Evolutionary conservation across 2,113 vertebrate species (phyloP).

Genomic region (Erythrolamprus reginae): DNA sequence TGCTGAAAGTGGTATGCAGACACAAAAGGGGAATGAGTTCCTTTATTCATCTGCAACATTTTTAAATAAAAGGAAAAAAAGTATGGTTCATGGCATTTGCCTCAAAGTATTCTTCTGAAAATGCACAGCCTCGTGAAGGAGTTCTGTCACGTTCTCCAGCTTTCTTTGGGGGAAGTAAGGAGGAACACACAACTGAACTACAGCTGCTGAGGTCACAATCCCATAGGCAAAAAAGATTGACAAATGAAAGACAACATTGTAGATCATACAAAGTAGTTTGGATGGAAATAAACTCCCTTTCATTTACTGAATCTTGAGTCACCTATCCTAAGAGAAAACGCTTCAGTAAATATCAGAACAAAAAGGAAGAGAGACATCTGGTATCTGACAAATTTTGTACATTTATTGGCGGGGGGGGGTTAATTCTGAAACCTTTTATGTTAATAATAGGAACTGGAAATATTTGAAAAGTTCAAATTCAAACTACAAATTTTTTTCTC

Average conservation of each 20-base stretch:
- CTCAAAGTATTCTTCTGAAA: not conserved
- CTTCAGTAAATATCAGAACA: not conserved
- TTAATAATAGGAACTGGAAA: not conserved
- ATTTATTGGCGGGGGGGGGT: not conserved
- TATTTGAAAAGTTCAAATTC: not conserved
- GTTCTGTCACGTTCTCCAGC: not conserved
- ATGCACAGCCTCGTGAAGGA: not conserved
- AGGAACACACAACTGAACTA: not conserved
- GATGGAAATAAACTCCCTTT: not conserved
- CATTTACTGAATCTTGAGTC: not conserved
- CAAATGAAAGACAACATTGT: not conserved
- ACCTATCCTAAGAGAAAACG: not conserved
- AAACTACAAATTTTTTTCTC: not conserved
- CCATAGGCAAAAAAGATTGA: not conserved
- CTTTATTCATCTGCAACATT: not conserved
- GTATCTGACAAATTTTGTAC: not conserved
- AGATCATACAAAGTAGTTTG: constrained; percentile 13
- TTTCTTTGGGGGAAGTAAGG: not conserved
- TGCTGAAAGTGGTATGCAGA: not conserved
- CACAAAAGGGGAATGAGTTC: not conserved
- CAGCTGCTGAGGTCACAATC: not conserved
- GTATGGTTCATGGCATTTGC: not conserved
- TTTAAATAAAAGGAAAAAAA: not conserved
- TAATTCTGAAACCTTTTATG: not conserved
- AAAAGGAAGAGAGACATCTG: not conserved